Base-by-base conservation (phyloP, 2,797 vertebrate species). In the Tangara arthus region DNA sequence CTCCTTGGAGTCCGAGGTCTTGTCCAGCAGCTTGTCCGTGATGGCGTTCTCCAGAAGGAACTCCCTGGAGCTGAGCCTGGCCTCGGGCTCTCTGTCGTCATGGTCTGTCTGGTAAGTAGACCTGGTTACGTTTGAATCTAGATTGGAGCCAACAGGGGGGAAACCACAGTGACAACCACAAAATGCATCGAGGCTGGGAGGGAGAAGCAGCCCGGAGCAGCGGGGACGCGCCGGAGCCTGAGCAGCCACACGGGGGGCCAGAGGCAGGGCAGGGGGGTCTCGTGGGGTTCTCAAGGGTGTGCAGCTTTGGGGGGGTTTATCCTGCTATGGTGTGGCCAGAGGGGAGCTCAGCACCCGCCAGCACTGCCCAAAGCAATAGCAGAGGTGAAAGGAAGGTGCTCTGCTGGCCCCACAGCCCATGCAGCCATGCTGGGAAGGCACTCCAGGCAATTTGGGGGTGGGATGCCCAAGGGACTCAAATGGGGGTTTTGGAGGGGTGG, bases 31-130 rank as follows among this genome's bases (percentile, higher is more conserved):
- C 82, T 98, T 98, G 90, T 98, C 98, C 4, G 98, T 98, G 97
- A 99, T 99, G 83, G 98, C 98, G 3, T 99, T 99, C 35, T 98
- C 98, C 5, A 98, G 97, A 30, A 98, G 97, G 60, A 97, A 90
- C 8, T 98, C 96, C 61, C 98, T 98, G 86, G 98, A 97, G 73
- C 97, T 39, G n/a, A 97, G 96, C 28, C 21, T 95, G 44, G 95
- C 87, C 3, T 97, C 92, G 0, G 91, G 42, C 39, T 97, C 97
- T 20, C 68, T 95, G 7, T 98, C 97, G 2, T 97, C 97, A 71
- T 97, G 97, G 42, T 98, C 98, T 85, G 96, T 97, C 32, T 91
- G 79, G 92, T 98, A 98, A 94, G 94, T 97, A 20, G 97, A 80
- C 42, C 97, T 98, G 82, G 98, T 99, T 97, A 98, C 94, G 59